Evolutionary conservation across 2,797 vertebrate genomes (phyloP), one percentile per base, ranked within the genome.

Genomic region (Gobio occitaniae): DNA sequence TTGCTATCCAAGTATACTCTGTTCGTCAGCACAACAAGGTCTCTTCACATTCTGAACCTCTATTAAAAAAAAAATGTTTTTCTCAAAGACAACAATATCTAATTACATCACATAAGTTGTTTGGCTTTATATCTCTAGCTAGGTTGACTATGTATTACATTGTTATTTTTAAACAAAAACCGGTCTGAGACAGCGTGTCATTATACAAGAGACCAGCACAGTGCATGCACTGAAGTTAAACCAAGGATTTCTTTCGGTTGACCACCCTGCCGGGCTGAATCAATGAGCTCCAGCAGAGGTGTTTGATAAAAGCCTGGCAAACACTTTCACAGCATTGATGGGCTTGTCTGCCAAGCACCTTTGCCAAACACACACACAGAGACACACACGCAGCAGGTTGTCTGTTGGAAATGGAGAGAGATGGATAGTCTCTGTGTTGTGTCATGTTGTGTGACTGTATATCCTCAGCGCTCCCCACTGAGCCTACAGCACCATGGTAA

Each of bases 291-390:
- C 87, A 84, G 79, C 87, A 61, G 87, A 86, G 87, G 70, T 69
- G 68, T 88, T 86, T 86, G 87, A 88, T 81, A 88, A 86, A 88
- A 88, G 81, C 32, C 70, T 86, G 84, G 84, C 77, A 83, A 88
- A 84, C 84, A 81, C 84, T 85, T 85, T 85, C 84, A 74, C 84
- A 80, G 76, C 84, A 85, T 80, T 85, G 77, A 85, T 85, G 77
- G 84, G 77, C 69, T 85, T 85, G 84, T 65, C 82, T 81, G 77
- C 77, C 77, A 84, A 72, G 48, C 81, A 80, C 74, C 71, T 77
- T 68, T 70, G 76, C 65, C 86, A 86, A 78, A 83, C 76, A 87
- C 86, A 88, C 82, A 85, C 63, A 50, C 68, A 13, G 72, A 86
- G 59, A 81, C 84, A 74, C 70, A 70, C 71, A 86, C 81, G 6